Conservation (phyloP, 2,113 vertebrate species). For the Hylia prasina region DNA sequence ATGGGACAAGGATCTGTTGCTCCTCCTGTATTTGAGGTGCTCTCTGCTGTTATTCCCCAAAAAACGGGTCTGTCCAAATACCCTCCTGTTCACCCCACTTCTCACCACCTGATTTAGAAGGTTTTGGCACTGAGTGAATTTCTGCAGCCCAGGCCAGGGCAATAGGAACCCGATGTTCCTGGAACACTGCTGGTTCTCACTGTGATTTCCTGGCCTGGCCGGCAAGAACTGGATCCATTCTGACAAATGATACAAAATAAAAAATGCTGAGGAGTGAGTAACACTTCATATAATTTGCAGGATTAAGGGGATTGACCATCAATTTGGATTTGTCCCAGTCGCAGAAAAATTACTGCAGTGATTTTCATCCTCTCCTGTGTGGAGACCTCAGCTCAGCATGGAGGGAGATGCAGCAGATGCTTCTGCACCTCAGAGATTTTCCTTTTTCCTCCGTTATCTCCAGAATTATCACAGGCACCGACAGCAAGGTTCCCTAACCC, state of each 20-base stretch:
- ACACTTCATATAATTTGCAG: background rate
- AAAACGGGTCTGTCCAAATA: background rate
- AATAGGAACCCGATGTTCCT: slow-evolving; percentile 29
- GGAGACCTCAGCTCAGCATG: background rate
- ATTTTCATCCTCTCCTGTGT: background rate
- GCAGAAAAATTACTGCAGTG: background rate
- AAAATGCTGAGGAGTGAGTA: slow-evolving; percentile 44
- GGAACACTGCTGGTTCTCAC: background rate
- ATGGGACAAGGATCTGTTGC: background rate
- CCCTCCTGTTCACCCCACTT: background rate
- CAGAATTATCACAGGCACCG: background rate
- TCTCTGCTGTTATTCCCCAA: background rate
- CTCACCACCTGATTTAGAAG: background rate
- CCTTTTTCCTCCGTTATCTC: background rate
- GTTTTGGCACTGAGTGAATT: background rate
- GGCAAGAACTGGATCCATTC: background rate
- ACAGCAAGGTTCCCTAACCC: background rate
- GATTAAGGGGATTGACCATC: background rate
- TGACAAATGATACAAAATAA: background rate
- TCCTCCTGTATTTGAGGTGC: background rate
- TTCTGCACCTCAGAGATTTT: background rate
- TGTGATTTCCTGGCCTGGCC: slow-evolving; percentile 11
- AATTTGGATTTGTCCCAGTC: background rate
- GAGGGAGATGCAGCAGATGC: background rate
- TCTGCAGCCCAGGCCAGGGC: background rate